Evolutionary conservation across 2,888 invertebrate genomes (phyloP).

Genomic region (Epicampocera succincta): DNA sequence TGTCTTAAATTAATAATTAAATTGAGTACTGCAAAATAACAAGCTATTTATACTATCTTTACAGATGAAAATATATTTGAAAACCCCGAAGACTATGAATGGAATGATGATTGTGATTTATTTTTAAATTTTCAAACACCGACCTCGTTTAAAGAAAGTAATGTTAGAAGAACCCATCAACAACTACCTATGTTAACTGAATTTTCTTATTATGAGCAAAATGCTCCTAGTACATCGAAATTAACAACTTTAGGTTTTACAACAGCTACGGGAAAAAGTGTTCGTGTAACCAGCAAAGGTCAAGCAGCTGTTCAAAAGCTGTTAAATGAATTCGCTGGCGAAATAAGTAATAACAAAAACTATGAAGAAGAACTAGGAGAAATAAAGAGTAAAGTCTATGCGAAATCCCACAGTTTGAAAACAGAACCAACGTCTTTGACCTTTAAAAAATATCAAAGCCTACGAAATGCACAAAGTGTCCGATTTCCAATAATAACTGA

Average conservation of each 20-base stretch:
- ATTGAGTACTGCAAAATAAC: background rate
- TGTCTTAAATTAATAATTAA: background rate
- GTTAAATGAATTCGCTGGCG: constrained; percentile 15
- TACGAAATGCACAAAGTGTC: constrained; percentile 63
- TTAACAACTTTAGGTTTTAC: background rate
- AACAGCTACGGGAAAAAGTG: constrained; percentile 24
- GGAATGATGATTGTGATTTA: constrained; percentile 70
- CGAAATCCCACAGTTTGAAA: constrained; percentile 36
- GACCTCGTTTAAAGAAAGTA: background rate
- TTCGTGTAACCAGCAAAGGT: constrained; percentile 28
- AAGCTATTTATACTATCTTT: background rate
- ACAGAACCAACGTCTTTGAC: background rate
- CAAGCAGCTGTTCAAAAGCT: constrained; percentile 24
- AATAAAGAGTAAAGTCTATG: constrained; percentile 38
- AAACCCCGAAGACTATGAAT: constrained; percentile 58
- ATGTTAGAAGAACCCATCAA: too few relatives aligned
- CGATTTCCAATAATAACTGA: constrained; percentile 67
- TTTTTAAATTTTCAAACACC: constrained; percentile 69
- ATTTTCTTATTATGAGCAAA: background rate
- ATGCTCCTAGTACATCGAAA: constrained; percentile 12
- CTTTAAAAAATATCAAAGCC: constrained; percentile 24
- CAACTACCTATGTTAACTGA: background rate
- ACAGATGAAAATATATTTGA: constrained; percentile 38
- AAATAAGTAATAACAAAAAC: background rate
- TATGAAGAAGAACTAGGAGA: constrained; percentile 32